These are phyloP conservation scores for Xestia ashworthii DNA, from an alignment of 2,888 invertebrate genomes.

Conservation along the genomic window DNA sequence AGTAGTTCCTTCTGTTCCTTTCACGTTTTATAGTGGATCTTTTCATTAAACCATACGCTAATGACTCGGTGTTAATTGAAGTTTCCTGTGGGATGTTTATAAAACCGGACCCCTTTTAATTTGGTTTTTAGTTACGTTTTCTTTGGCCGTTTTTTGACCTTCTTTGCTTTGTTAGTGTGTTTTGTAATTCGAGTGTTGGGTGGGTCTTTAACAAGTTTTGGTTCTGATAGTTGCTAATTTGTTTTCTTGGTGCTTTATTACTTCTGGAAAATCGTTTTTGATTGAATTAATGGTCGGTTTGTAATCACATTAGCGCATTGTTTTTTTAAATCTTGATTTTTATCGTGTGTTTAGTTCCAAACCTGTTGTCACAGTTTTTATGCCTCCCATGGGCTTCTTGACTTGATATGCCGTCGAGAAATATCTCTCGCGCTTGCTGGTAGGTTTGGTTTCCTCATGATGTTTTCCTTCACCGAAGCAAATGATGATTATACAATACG, in stretches of 20 bases:
- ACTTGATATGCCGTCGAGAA: too few species aligned
- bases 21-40: slow-evolving; percentile 79
- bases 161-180: slow-evolving; percentile 35
- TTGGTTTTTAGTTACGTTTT: slow-evolving; percentile 67
- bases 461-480: too few species aligned
- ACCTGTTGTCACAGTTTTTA: too few species aligned
- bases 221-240: slow-evolving; percentile 16
- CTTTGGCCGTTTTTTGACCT: slow-evolving; percentile 49
- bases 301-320: too few species aligned
- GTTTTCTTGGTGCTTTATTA: neutral
- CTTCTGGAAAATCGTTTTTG: neutral
- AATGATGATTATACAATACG: too few species aligned
- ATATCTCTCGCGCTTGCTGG: too few species aligned
- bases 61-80: slow-evolving; percentile 82
- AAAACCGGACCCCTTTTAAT: slow-evolving; percentile 70
- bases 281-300: neutral
- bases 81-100: slow-evolving; percentile 76
- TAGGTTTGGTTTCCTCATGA: too few species aligned
- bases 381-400: too few species aligned
- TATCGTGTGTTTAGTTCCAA: too few species aligned
- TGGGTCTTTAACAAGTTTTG: slow-evolving; percentile 2
- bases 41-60: slow-evolving; percentile 80
- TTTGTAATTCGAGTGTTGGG: slow-evolving; percentile 40
- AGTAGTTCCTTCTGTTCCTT: slow-evolving; percentile 66
- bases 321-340: too few species aligned